These are phyloP conservation scores for Chondrilla cf. caribensis DNA, from an alignment of 37 sponge, comb jelly and placozoan genomes.

Conservation along the genomic window DNA sequence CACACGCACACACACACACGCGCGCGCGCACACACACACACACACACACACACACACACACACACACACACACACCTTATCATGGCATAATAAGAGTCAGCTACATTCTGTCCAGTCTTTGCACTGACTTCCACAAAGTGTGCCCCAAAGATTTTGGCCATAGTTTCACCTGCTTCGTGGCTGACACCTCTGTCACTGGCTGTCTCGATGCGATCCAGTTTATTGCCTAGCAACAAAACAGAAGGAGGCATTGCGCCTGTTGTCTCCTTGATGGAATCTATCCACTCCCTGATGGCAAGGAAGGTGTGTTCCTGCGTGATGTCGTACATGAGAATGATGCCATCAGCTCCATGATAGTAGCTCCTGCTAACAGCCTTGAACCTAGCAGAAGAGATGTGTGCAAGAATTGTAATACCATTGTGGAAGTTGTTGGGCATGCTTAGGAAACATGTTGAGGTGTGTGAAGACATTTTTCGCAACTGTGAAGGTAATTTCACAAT, in stretches of 20 bases:
- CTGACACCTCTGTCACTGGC: constrained; percentile 49
- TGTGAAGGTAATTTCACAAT: no score
- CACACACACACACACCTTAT: not conserved
- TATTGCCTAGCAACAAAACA: constrained; percentile 63
- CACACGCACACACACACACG: no score
- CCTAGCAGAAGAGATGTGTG: not conserved
- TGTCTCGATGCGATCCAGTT: constrained; percentile 28
- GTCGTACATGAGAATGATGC: constrained; percentile 79
- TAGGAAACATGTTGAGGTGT: no score
- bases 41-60: no score
- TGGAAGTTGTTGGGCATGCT: no score
- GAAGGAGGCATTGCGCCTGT: constrained; percentile 48
- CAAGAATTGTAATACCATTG: no score
- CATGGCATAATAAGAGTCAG: constrained; percentile 12
- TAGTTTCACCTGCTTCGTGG: constrained; percentile 59
- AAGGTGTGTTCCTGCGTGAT: constrained; percentile 74
- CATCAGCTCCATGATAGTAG: constrained; percentile 77
- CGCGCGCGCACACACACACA: no score
- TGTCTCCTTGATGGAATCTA: constrained; percentile 67
- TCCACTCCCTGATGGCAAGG: constrained; percentile 75
- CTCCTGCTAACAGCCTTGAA: constrained; percentile 75
- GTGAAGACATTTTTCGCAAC: no score
- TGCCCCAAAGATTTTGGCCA: constrained; percentile 50
- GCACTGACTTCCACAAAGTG: constrained; percentile 69
- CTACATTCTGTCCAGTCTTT: constrained; percentile 67